Percentiles rank a stretch among this genome's conserved stretches.
Conservation (phyloP, 2,113 vertebrate species). For the Daboia siamensis region DNA sequence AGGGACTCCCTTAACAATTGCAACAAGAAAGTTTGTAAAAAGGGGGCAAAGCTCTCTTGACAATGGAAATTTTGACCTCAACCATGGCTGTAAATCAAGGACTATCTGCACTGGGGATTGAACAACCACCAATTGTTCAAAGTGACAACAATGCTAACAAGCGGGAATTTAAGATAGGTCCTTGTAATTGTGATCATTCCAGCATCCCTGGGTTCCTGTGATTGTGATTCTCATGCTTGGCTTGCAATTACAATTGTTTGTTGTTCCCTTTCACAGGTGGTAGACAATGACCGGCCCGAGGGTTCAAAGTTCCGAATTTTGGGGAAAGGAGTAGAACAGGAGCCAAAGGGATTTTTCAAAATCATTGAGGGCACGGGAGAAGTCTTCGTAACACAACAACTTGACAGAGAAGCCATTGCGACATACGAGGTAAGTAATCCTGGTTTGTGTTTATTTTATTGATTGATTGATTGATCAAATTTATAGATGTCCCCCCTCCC, state of each 20-base stretch:
- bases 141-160: background rate
- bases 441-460: rapidly evolving
- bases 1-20: background rate
- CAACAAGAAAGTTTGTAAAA: background rate
- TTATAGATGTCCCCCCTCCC: background rate
- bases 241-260: background rate
- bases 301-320: conserved; percentile 86
- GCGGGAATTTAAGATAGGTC: background rate
- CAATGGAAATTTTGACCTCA: background rate
- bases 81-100: background rate
- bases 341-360: conserved; percentile 88
- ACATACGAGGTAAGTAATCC: conserved; percentile 81
- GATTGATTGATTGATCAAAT: background rate
- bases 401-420: conserved; percentile 85
- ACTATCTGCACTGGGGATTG: background rate
- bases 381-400: conserved; percentile 81
- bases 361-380: conserved; percentile 88
- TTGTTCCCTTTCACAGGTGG: conserved; percentile 73
- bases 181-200: background rate
- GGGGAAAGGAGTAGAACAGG: conserved; percentile 90
- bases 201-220: background rate
- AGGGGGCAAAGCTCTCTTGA: background rate
- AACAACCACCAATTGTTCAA: background rate
- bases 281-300: conserved; percentile 75
- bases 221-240: background rate